A percentile compares a stretch with the other conserved stretches of the same genome.
Conservation (phyloP, 2,888 invertebrate genomes). For the Oscheius sp. region DNA sequence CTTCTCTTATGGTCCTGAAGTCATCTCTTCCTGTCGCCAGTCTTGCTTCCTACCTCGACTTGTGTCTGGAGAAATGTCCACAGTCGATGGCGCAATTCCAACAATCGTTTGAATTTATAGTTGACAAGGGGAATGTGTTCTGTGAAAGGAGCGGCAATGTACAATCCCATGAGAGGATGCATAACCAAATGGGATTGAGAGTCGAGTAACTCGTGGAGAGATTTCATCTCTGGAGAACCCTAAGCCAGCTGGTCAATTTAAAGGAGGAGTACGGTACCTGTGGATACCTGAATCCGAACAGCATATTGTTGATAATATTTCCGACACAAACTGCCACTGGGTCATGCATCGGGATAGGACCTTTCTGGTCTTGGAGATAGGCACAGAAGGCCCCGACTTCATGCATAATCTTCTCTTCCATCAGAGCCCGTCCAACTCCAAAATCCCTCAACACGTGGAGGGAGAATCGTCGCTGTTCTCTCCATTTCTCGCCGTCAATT, state of each 20-base stretch:
- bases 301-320: conserved; percentile 71
- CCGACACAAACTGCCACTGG: conserved; percentile 69
- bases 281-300: conserved; percentile 66
- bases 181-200: conserved; percentile 57
- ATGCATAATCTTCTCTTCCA: conserved; percentile 69
- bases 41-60: conserved; percentile 48
- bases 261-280: conserved; percentile 41
- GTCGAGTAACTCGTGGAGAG: conserved; percentile 61
- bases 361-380: conserved; percentile 36
- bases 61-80: conserved; percentile 63
- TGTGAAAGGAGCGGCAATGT: conserved; percentile 64
- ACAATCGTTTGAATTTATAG: conserved; percentile 63
- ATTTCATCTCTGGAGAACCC: conserved; percentile 62
- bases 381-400: conserved; percentile 51
- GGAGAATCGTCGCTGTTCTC: conserved; percentile 69
- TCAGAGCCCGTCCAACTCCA: conserved; percentile 69
- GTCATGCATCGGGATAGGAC: conserved; percentile 44
- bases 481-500: conserved; percentile 72
- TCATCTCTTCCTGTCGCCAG: too few species aligned
- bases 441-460: conserved; percentile 69
- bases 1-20: conserved; percentile 47
- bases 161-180: conserved; percentile 65
- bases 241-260: conserved; percentile 24
- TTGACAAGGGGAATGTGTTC: conserved; percentile 65
- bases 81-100: conserved; percentile 58